Base-by-base conservation (phyloP, 2,113 vertebrate species). In the Setophaga kirtlandii region DNA sequence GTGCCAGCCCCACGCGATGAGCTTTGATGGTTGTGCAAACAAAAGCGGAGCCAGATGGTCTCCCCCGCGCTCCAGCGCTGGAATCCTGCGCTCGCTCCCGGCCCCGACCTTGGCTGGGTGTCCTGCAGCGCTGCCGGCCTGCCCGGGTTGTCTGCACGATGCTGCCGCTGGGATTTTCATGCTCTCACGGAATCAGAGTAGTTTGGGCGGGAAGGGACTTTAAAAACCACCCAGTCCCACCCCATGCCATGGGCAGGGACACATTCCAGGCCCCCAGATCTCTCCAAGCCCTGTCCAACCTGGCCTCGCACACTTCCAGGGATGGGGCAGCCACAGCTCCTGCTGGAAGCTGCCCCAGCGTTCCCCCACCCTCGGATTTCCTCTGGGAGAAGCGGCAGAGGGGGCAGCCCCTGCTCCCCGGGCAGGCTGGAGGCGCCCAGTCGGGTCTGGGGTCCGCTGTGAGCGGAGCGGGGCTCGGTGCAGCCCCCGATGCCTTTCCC, bases 41-140 rank as follows among this genome's bases (percentile, higher is more conserved):
- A 92, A 86, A 88, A 84, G 89, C 67, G 0, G 69, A 35, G 90
- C 67, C 94, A 91, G 92, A 91, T 94, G 92, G 87, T 65, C 55
- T 69, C 80, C 52, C 18, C 41, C 7, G 19, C 11, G 11, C 92
- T 37, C 63, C 77, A 93, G 77, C 59, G 10, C 88, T 58, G 91
- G 90, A 85, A 82, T 85, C 80, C 91, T 11, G 62, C 6, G 10
- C 85, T 59, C 74, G 12, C 85, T 74, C 89, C 39, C 70, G 25
- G 68, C 42, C 49, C 24, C 55, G 81, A 62, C 84, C 87, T 65
- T 64, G 87, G 87, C 68, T 17, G 10, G 10, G 27, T 10, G 15
- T 27, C 64, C 44, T 5, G 46, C 37, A 15, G 46, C 53, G 52
- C 77, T 81, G 86, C 52, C 50, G 69, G 59, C 35, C 50, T 37